These are phyloP conservation scores for Stictocephala bisonia DNA, from an alignment of 2,888 invertebrate genomes.

Conservation along the genomic window DNA sequence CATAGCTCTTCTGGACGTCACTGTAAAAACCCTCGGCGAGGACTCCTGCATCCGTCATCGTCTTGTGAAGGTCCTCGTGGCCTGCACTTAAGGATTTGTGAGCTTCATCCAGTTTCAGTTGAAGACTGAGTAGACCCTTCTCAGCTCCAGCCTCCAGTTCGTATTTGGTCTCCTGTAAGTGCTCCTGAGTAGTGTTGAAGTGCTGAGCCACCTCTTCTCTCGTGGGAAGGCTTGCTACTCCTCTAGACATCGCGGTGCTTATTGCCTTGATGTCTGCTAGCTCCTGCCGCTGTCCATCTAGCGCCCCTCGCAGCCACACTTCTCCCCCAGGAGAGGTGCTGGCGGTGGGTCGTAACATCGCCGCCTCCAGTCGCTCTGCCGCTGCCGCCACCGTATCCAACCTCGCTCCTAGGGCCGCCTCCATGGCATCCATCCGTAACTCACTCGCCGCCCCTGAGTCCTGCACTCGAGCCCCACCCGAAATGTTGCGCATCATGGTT, in stretches of 20 bases:
- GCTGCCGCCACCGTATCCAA: conserved; percentile 50
- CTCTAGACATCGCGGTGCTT: background rate
- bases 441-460: conserved; percentile 36
- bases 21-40: conserved; percentile 69
- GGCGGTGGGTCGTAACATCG: conserved; percentile 40
- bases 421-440: conserved; percentile 52
- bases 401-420: conserved; percentile 50
- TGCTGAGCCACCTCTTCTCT: conserved; percentile 65
- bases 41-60: conserved; percentile 70
- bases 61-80: conserved; percentile 70
- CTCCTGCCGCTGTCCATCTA: conserved; percentile 25
- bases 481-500: conserved; percentile 63
- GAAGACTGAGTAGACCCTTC: conserved; percentile 66
- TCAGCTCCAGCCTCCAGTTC: conserved; percentile 63
- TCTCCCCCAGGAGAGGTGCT: no score
- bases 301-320: background rate
- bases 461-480: conserved; percentile 28
- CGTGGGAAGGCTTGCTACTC: conserved; percentile 64
- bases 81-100: conserved; percentile 66
- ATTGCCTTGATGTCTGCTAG: conserved; percentile 30
- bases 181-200: conserved; percentile 73
- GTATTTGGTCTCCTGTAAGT: conserved; percentile 69
- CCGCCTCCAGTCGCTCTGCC: conserved; percentile 51
- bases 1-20: conserved; percentile 69
- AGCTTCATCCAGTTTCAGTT: conserved; percentile 68